Conservation (phyloP, 1,140 invertebrate genomes). For the Lerema accius region DNA sequence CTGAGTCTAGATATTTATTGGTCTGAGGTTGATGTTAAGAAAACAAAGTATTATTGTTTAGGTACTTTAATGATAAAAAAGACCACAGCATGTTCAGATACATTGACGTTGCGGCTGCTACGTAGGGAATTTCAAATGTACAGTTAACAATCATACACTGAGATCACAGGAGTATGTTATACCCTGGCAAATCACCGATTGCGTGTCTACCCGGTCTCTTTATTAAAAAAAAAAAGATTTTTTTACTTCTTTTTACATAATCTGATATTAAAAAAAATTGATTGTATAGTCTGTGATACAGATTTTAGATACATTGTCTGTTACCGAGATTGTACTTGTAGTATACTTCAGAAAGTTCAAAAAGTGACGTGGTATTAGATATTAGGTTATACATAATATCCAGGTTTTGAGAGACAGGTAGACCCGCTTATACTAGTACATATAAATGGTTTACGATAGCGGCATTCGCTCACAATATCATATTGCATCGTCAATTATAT, state of each 20-base stretch:
- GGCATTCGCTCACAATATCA: conserved; percentile 54
- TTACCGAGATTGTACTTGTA: too few relatives aligned
- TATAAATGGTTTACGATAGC: conserved; percentile 50
- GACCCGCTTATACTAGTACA: conserved; percentile 38
- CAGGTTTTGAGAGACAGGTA: conserved; percentile 35
- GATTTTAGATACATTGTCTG: too few relatives aligned
- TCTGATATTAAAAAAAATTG: neutral
- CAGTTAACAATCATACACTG: conserved; percentile 71
- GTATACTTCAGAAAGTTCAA: too few relatives aligned
- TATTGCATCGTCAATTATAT: conserved; percentile 60
- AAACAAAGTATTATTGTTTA: conserved; percentile 15
- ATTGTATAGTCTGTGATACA: too few relatives aligned
- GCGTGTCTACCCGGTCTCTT: conserved; percentile 47
- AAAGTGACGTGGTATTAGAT: too few relatives aligned
- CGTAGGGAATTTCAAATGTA: conserved; percentile 49
- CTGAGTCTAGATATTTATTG: too few relatives aligned
- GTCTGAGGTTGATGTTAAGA: too few relatives aligned
- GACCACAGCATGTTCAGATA: conserved; percentile 23
- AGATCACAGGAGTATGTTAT: conserved; percentile 77
- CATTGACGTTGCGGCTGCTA: conserved; percentile 56
- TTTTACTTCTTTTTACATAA: too few relatives aligned
- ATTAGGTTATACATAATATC: too few relatives aligned
- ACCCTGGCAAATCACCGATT: conserved; percentile 72
- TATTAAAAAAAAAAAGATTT: too few relatives aligned
- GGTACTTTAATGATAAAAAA: conserved; percentile 24